These are phyloP conservation scores for Physella acuta DNA, from an alignment of 1,140 invertebrate genomes.

Conservation along the genomic window DNA sequence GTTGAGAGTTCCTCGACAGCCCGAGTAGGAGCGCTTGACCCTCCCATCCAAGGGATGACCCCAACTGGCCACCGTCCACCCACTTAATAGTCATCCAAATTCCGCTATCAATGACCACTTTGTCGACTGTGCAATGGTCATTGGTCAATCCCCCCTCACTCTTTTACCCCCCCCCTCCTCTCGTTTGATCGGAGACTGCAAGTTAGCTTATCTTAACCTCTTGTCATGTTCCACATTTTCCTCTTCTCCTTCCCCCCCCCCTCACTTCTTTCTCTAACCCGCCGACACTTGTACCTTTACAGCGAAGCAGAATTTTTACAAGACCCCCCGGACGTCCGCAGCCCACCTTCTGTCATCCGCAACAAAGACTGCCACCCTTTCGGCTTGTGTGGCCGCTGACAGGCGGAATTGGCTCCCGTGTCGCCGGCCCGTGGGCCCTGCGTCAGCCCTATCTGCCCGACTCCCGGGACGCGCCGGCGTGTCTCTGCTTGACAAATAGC, in stretches of 20 bases:
- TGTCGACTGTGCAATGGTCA: too few species aligned
- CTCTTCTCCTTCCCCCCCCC: not conserved
- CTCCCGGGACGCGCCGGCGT: not conserved
- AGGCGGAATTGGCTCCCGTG: not conserved
- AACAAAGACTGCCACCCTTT: slow-evolving; percentile 26
- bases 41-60: not conserved
- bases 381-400: slow-evolving; percentile 21
- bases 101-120: slow-evolving; percentile 24
- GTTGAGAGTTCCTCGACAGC: not conserved
- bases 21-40: slow-evolving; percentile 14
- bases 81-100: slow-evolving; percentile 20
- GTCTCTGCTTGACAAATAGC: slow-evolving; percentile 16
- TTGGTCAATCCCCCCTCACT: not conserved
- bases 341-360: slow-evolving; percentile 15
- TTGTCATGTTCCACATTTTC: not conserved
- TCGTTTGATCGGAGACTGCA: not conserved
- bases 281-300: not conserved
- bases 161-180: not conserved
- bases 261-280: not conserved
- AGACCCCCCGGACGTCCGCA: not conserved
- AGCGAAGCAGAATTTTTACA: not conserved
- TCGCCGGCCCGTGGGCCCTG: too few species aligned
- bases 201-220: not conserved
- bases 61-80: slow-evolving; percentile 11
- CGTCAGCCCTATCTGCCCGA: not conserved